These are phyloP conservation scores for Maconellicoccus hirsutus DNA, from an alignment of 1,140 invertebrate species.

Conservation along the genomic window DNA sequence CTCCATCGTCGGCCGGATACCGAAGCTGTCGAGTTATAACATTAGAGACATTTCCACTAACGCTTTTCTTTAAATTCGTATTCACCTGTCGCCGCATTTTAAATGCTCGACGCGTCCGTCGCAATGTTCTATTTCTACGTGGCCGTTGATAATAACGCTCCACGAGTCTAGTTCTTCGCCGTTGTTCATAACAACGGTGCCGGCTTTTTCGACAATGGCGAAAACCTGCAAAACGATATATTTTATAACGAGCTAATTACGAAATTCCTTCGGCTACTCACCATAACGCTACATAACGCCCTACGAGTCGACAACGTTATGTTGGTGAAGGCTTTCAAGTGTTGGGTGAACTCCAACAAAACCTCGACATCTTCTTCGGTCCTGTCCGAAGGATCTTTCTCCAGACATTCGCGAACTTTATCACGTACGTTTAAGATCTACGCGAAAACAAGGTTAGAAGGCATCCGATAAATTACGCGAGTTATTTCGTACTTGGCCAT, in stretches of 20 bases:
- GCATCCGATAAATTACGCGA: neutral
- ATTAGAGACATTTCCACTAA: no score
- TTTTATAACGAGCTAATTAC: neutral
- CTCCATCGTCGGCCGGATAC: slow-evolving; percentile 90
- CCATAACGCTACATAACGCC: slow-evolving; percentile 86
- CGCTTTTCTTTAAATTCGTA: no score
- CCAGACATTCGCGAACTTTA: slow-evolving; percentile 89
- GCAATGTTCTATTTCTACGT: slow-evolving; percentile 80
- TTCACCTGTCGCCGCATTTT: slow-evolving; percentile 71
- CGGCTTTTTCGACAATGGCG: slow-evolving; percentile 92
- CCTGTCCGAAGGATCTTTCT: slow-evolving; percentile 89
- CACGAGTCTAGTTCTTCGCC: slow-evolving; percentile 98
- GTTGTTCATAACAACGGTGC: slow-evolving; percentile 93
- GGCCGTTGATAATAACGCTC: slow-evolving; percentile 96
- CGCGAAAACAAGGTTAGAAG: slow-evolving; percentile 28
- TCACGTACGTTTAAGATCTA: slow-evolving; percentile 82
- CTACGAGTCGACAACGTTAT: slow-evolving; percentile 82
- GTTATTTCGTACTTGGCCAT: slow-evolving; percentile 59
- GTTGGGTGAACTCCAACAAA: slow-evolving; percentile 92
- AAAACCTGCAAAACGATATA: slow-evolving; percentile 52
- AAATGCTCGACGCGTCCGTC: slow-evolving; percentile 71
- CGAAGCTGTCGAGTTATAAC: slow-evolving; percentile 53
- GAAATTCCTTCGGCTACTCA: slow-evolving; percentile 29
- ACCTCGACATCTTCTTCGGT: slow-evolving; percentile 91
- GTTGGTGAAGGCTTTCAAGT: slow-evolving; percentile 86